Evolutionary conservation across 2,797 vertebrate genomes (phyloP).

Genomic region (Amniataba percoides): DNA sequence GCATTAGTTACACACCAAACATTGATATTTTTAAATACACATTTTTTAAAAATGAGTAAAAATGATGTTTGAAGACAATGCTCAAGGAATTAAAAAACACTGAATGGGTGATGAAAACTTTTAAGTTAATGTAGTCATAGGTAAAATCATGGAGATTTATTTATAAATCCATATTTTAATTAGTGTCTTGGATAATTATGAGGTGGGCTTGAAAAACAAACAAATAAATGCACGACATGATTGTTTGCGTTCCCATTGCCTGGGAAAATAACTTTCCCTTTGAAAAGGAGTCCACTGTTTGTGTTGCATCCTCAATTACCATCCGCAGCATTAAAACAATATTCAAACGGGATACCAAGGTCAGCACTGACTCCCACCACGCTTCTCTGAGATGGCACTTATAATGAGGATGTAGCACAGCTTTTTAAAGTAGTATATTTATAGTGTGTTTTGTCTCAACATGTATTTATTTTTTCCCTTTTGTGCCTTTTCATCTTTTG

Average conservation of each 20-base stretch:
- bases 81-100: not conserved
- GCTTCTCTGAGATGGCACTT: slow-evolving; percentile 79
- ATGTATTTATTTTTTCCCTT: slow-evolving; percentile 64
- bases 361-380: slow-evolving; percentile 78
- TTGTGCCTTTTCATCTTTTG: slow-evolving; percentile 71
- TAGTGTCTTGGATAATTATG: slow-evolving; percentile 76
- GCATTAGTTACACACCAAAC: not conserved
- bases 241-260: slow-evolving; percentile 78
- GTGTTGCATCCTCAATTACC: slow-evolving; percentile 80
- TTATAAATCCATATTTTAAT: slow-evolving; percentile 80
- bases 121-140: slow-evolving; percentile 66
- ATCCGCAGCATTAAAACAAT: slow-evolving; percentile 79
- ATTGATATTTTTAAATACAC: not conserved
- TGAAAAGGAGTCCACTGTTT: slow-evolving; percentile 81
- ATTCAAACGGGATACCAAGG: slow-evolving; percentile 84
- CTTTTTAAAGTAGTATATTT: slow-evolving; percentile 81
- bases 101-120: slow-evolving; percentile 54
- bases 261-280: slow-evolving; percentile 79
- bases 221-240: slow-evolving; percentile 73
- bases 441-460: slow-evolving; percentile 80
- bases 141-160: slow-evolving; percentile 76
- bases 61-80: slow-evolving; percentile 1
- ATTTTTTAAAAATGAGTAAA: slow-evolving; percentile 1
- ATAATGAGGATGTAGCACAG: slow-evolving; percentile 76
- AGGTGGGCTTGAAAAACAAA: slow-evolving; percentile 70